Base-by-base conservation (phyloP, 2,113 vertebrate genomes). In the Stegastes partitus region DNA sequence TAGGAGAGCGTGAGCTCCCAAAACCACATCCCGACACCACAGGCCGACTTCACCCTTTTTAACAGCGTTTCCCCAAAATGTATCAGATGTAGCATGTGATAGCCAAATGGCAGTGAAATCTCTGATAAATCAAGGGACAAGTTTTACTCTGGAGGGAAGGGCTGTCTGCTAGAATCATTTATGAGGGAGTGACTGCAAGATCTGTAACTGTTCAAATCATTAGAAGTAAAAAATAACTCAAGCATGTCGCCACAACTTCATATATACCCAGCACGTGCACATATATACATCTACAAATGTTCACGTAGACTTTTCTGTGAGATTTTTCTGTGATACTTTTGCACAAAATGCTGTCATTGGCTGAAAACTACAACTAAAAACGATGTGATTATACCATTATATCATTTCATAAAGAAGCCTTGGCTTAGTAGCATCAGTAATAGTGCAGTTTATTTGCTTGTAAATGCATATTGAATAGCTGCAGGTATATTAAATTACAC, bases 1-100 rank as follows among this genome's bases (percentile, higher is more conserved):
- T 25, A 65, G 49, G 58, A 83, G 78, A 81, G 87, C 85, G 84
- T 91, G 90, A 91, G 91, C 81, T 75, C 76, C 79, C 50, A 82
- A 86, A n/a, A 92, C 92, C 89, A 84, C 92, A 90, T 69, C 55
- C 80, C 62, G 18, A 59, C 81, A 87, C 92, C 88, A 80, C 88
- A 89, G 75, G 78, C 87, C 68, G 71, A 87, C 89, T 84, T 90
- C 89, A 87, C 88, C 89, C 88, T 84, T 77, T 92, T 90, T 88
- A 83, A 92, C 88, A 55, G 82, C 56, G n/a, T 85, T 90, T 49
- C 77, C 80, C 84, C 83, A 82, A 88, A 89, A 91, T 85, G 77
- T 78, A 89, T 86, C 85, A 90, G 79, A 81, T 47, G 10, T 56
- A 66, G 83, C 68, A 79, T 21, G 64, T 78, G 81, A 86, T 74